A percentile compares a stretch with the other conserved stretches of the same genome.
Evolutionary conservation across 1,140 invertebrate species (phyloP).

Genomic region (Orussus abietinus): DNA sequence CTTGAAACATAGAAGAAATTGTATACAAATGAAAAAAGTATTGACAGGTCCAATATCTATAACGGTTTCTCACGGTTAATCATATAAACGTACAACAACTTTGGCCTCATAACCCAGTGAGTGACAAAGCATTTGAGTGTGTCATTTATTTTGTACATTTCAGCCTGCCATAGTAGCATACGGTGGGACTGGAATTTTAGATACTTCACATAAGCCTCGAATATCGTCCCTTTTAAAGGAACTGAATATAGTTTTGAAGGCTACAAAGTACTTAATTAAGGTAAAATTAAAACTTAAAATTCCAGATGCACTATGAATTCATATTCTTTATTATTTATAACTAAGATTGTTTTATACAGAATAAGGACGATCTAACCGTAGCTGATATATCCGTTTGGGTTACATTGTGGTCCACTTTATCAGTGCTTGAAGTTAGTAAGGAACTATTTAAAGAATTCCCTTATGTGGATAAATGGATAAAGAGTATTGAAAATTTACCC

Average conservation of each 20-base stretch:
- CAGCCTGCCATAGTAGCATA: constrained; percentile 43
- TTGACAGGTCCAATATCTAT: too few species aligned
- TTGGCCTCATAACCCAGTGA: too few species aligned
- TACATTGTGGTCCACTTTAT: constrained; percentile 59
- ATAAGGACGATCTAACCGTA: constrained; percentile 48
- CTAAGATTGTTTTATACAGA: constrained; percentile 34
- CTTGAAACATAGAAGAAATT: constrained; percentile 5
- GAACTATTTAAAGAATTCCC: constrained; percentile 47
- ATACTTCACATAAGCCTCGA: constrained; percentile 32
- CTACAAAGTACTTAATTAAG: constrained; percentile 47
- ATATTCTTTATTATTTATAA: constrained; percentile 40
- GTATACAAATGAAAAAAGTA: constrained; percentile 19
- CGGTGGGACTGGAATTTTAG: constrained; percentile 30
- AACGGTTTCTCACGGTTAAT: too few species aligned
- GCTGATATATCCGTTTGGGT: constrained; percentile 66
- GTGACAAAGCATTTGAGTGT: too few species aligned
- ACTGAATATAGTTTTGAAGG: constrained; percentile 35
- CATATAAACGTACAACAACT: too few species aligned
- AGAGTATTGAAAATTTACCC: constrained; percentile 50
- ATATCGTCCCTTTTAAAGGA: constrained; percentile 42
- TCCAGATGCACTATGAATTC: constrained; percentile 29
- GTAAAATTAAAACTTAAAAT: constrained; percentile 27
- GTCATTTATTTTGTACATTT: constrained; percentile 20
- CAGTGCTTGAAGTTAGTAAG: constrained; percentile 43
- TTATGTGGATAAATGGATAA: constrained; percentile 53